phyloP scores from a whole-genome alignment of 2,797 vertebrate genomes.

The Fistularia commersonii region DNA sequence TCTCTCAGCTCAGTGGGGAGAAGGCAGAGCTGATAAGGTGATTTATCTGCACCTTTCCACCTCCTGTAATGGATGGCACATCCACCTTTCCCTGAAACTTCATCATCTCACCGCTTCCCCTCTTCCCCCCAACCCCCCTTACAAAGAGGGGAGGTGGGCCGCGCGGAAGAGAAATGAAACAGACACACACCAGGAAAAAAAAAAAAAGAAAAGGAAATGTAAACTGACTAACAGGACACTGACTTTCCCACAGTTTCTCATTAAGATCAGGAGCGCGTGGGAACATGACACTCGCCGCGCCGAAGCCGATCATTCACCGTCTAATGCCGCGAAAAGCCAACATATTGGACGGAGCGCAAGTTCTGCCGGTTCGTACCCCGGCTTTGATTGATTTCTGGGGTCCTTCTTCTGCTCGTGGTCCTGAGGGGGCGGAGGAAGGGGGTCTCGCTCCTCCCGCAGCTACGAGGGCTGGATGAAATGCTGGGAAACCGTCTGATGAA shows the following conservation, averaged over 20 bases:
- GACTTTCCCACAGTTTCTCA: constrained; percentile 49
- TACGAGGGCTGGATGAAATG: constrained; percentile 33
- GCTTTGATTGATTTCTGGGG: constrained; percentile 59
- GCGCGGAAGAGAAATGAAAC: constrained; percentile 52
- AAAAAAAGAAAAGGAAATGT: constrained; percentile 20
- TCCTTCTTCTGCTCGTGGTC: constrained; percentile 48
- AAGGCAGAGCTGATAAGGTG: constrained; percentile 76
- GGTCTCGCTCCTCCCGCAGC: constrained; percentile 17
- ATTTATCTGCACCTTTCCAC: constrained; percentile 80
- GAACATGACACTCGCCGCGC: constrained; percentile 49
- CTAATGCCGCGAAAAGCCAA: constrained; percentile 41
- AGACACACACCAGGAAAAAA: constrained; percentile 35
- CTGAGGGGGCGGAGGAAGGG: too few relatives aligned
- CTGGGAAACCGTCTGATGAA: constrained; percentile 5
- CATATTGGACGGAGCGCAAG: constrained; percentile 47
- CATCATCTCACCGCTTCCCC: constrained; percentile 69
- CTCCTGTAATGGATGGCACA: constrained; percentile 78
- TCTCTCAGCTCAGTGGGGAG: constrained; percentile 72
- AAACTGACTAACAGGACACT: constrained; percentile 46
- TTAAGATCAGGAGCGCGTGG: constrained; percentile 47
- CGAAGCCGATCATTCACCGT: constrained; percentile 54
- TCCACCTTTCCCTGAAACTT: constrained; percentile 77
- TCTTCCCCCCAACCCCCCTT: constrained; percentile 27
- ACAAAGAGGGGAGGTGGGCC: constrained; percentile 18
- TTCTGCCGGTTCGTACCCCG: constrained; percentile 37